Evolutionary conservation across 2,797 vertebrate genomes (phyloP), one percentile per base, ranked within the genome.

Genomic region (Poeciliopsis gracilis): DNA sequence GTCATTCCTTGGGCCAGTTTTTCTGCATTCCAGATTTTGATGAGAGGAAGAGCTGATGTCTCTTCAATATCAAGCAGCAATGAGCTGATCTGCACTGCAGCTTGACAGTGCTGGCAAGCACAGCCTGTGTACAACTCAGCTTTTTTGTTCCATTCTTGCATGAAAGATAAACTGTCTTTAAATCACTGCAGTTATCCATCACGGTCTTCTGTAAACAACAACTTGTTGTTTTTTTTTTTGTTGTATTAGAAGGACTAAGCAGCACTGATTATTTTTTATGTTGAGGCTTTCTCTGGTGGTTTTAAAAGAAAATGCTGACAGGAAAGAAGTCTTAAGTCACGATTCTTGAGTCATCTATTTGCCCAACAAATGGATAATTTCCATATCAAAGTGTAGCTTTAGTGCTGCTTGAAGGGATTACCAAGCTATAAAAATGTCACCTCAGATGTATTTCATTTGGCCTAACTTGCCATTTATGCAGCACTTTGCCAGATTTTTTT

Each of bases 331-430:
- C 85, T 49, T 7, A 20, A 49, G 47, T 20, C 47, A 49, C 6
- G 2, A 49, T 49, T 49, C 18, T 49, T 20, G 9, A 51, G 49
- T 51, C 49, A 51, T 51, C 49, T 9, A 51, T 51, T 51, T 51
- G 0, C 7, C 6, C 63, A 73, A 84, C 77, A 80, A 82, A 82
- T 57, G 85, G 41, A 43, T 7, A 0, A 89, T 92, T 90, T 86
- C 82, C 87, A 90, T 89, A 84, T 93, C 87, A 91, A 90, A 93
- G 87, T 75, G 33, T 53, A 41, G 70, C 88, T 15, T 91, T 84
- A 87, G 84, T 88, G 80, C 84, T 82, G 69, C 80, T 75, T 83
- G 69, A 89, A 88, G 73, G 0, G 63, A 89, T 93, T 91, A 88
- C 47, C 46, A 41, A 47, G 76, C 53, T 73, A 71, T 81, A 73